Conservation (phyloP, 2,888 invertebrate genomes). For the Drosophila robusta region DNA sequence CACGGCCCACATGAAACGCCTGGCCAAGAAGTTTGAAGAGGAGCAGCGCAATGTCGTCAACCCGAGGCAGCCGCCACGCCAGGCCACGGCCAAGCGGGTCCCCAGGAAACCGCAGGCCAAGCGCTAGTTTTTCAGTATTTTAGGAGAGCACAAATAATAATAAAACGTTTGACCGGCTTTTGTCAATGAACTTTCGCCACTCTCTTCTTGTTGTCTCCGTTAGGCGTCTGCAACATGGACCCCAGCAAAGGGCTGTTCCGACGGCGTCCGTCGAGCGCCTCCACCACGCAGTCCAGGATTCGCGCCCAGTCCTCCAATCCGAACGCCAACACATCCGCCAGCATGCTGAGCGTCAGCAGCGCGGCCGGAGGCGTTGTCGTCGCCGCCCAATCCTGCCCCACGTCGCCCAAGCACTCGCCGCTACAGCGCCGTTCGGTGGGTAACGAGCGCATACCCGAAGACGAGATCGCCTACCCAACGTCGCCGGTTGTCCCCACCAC, state of each 20-base stretch:
- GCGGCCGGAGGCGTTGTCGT: constrained; percentile 43
- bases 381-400: constrained; percentile 83
- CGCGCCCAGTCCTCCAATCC: constrained; percentile 76
- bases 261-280: constrained; percentile 83
- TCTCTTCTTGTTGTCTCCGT: constrained; percentile 8
- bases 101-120: constrained; percentile 20
- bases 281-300: constrained; percentile 80
- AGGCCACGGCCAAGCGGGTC: neutral
- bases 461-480: constrained; percentile 74
- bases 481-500: constrained; percentile 51
- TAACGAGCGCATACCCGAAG: constrained; percentile 83
- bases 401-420: constrained; percentile 84
- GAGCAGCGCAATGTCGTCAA: neutral
- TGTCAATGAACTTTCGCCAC: neutral
- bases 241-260: constrained; percentile 84
- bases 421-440: constrained; percentile 83
- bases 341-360: constrained; percentile 49
- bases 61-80: neutral
- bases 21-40: constrained; percentile 27
- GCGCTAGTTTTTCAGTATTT: constrained; percentile 16
- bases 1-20: constrained; percentile 11
- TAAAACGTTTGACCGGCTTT: constrained; percentile 14
- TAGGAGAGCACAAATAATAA: constrained; percentile 11
- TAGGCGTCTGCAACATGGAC: constrained; percentile 85
- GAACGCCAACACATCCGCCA: constrained; percentile 49